phyloP scores from a whole-genome alignment of 2,888 invertebrate genomes.

The Bibio marci region DNA sequence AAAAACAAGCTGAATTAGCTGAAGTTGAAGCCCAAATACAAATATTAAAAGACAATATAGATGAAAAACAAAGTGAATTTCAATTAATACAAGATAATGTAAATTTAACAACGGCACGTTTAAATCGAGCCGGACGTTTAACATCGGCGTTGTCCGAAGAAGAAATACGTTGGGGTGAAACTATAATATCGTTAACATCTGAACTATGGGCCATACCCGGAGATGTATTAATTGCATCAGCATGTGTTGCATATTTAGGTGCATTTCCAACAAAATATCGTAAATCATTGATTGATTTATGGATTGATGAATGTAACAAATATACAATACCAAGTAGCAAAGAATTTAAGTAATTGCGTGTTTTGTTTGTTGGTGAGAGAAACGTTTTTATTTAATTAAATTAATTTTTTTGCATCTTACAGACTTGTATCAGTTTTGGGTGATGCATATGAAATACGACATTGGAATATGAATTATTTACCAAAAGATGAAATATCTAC shows the following conservation, averaged over 20 bases:
- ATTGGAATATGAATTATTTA: constrained; percentile 78
- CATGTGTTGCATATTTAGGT: constrained; percentile 79
- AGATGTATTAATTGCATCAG: constrained; percentile 73
- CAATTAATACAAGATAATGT: constrained; percentile 57
- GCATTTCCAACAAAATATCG: constrained; percentile 67
- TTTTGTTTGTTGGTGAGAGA: not conserved
- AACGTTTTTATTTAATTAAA: too few relatives aligned
- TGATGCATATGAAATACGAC: constrained; percentile 71
- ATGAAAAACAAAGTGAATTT: constrained; percentile 56
- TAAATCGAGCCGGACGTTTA: constrained; percentile 66
- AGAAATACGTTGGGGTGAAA: constrained; percentile 66
- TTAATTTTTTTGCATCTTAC: constrained; percentile 15
- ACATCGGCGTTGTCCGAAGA: constrained; percentile 79
- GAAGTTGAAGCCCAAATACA: constrained; percentile 57
- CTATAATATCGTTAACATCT: constrained; percentile 42
- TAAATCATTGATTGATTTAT: constrained; percentile 43
- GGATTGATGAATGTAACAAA: constrained; percentile 48
- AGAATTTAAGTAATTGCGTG: constrained; percentile 36
- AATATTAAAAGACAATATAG: constrained; percentile 36
- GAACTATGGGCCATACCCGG: constrained; percentile 61
- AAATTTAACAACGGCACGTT: constrained; percentile 55
- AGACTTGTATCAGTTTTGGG: constrained; percentile 56
- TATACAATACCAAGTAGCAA: constrained; percentile 53
- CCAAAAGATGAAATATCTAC: constrained; percentile 78
- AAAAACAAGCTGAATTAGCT: constrained; percentile 66